These are phyloP conservation scores for Sinocyclocheilus anshuiensis DNA, from an alignment of 2,113 vertebrate genomes.

Conservation along the genomic window DNA sequence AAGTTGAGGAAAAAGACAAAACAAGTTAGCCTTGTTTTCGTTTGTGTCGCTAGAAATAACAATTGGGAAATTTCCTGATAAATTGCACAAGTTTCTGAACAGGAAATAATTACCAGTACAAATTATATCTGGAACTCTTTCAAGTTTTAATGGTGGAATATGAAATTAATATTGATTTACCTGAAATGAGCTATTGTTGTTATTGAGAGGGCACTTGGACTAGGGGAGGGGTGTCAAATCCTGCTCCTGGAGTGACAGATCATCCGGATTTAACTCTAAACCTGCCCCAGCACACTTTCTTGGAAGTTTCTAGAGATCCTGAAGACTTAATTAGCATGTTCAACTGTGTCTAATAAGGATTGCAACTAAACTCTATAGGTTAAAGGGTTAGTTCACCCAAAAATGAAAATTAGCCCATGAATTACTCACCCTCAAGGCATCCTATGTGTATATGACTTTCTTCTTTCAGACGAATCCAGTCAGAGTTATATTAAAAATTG, in stretches of 20 bases:
- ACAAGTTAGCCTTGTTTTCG: background rate
- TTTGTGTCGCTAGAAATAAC: background rate
- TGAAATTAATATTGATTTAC: background rate
- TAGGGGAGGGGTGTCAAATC: background rate
- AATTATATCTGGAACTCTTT: background rate
- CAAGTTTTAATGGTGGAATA: background rate
- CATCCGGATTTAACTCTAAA: background rate
- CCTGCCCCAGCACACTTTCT: background rate
- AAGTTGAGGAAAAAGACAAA: constrained; percentile 4
- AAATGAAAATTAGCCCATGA: too few relatives aligned
- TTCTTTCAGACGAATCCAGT: too few relatives aligned
- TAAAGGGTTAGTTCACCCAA: background rate
- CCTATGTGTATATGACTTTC: too few relatives aligned
- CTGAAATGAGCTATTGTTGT: background rate
- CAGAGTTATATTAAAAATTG: too few relatives aligned
- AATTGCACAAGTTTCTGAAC: background rate
- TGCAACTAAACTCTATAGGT: background rate
- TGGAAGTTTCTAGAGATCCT: background rate
- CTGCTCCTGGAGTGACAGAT: background rate
- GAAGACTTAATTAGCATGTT: background rate
- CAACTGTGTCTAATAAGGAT: background rate
- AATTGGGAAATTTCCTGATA: background rate
- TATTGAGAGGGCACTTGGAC: background rate
- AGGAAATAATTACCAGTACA: background rate
- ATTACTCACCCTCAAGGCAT: too few relatives aligned